Evolutionary conservation across 1,140 invertebrate genomes (phyloP), one percentile per base, ranked within the genome.

Genomic region (Leptoteleia sp.): DNA sequence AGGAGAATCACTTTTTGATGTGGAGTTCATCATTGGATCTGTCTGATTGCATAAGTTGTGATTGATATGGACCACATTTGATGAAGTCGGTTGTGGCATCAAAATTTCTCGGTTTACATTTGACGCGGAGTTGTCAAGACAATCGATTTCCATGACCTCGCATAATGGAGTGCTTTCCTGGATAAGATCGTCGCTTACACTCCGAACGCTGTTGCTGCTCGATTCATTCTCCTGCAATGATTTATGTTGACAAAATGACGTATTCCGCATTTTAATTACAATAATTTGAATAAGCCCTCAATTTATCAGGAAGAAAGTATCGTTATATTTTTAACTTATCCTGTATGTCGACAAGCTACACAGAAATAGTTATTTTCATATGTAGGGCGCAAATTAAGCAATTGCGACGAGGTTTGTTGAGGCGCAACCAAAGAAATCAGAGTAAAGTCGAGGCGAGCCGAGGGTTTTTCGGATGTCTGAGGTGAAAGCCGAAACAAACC

Each of bases 101-200:
- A 27, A 16, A 37, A 54, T 15, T 8, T 43, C 40, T 3, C 27
- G 9, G 9, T 16, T 38, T 0, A 11, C 7, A 35, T 35, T 45
- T 7, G 12, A 12, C 4, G 7, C 12, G 7, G 17, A 1, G 2
- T 27, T 54, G 4, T 54, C 48, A 25, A 13, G 62, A 11, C 25
- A 15, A 57, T 68, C 42, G 19, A 57, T 47, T 35, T 57, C 22
- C 33, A 45, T 47, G 29, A 38, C 37, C 6, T 54, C 48, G 8
- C n/a, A 57, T 31, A 31, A 11, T 11, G 22, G 16, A 45, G 40
- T 15, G 1, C 9, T 47, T 29, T 47, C 40, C 3, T 35, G 15
- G n/a, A 8, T 6, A 13, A 0, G n/a, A 9, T 61, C 19, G 17
- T 27, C 33, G 12, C 42, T 40, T 50, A 64, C 19, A 7, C 59